These are phyloP conservation scores for Pristionchus exspectatus DNA, from an alignment of 2,888 invertebrate species.

Conservation along the genomic window DNA sequence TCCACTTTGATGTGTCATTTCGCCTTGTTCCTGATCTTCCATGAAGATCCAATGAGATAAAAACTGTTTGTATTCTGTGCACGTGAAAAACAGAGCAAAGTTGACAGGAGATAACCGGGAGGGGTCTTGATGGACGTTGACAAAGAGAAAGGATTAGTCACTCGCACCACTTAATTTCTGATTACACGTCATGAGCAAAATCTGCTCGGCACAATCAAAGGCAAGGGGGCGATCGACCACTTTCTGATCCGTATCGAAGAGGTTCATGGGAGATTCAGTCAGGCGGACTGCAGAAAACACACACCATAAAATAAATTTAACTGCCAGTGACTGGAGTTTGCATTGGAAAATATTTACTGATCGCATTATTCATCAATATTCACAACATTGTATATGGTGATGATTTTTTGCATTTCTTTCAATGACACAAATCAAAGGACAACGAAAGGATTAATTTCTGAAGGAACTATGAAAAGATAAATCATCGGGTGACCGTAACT, in stretches of 20 bases:
- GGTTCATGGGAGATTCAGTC: neutral
- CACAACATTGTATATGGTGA: too few relatives aligned
- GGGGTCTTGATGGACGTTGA: neutral
- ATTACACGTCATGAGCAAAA: slow-evolving; percentile 3
- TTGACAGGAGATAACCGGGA: neutral
- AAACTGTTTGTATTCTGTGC: neutral
- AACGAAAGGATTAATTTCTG: neutral
- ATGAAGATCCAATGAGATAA: slow-evolving; percentile 16
- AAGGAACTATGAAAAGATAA: too few relatives aligned
- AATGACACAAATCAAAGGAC: too few relatives aligned
- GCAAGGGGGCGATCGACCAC: neutral
- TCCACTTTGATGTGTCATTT: slow-evolving; percentile 13
- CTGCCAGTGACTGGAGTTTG: neutral
- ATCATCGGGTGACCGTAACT: too few relatives aligned
- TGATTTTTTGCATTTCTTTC: too few relatives aligned
- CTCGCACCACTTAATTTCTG: neutral
- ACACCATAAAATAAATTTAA: neutral
- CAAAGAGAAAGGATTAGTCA: neutral
- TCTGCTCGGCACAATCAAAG: slow-evolving; percentile 10
- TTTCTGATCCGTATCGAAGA: neutral
- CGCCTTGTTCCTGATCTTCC: neutral
- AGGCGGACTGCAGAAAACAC: neutral
- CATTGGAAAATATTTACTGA: neutral
- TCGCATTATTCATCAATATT: too few relatives aligned
- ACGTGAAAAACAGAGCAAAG: neutral